Conservation (phyloP, 2,888 invertebrate genomes). For the Meandrusa payeni region DNA sequence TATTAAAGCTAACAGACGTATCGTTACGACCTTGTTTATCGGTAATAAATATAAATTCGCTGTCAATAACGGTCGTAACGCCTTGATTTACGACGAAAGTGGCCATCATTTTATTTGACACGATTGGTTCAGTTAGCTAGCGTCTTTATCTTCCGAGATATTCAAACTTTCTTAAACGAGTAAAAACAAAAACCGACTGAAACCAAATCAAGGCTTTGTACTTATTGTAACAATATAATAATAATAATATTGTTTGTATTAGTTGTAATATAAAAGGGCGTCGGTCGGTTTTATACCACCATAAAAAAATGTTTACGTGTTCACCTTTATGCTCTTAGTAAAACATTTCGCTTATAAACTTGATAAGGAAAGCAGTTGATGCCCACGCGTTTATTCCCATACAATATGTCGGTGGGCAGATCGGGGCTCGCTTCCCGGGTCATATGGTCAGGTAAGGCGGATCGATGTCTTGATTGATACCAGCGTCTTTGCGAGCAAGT, state of each 20-base stretch:
- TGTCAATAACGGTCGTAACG: constrained; percentile 1
- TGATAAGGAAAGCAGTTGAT: constrained; percentile 19
- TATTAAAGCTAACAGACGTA: constrained; percentile 9
- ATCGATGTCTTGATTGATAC: constrained; percentile 26
- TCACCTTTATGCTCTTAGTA: too few species aligned
- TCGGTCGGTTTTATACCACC: too few species aligned
- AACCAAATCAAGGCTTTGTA: too few species aligned
- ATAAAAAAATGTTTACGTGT: too few species aligned
- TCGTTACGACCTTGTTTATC: constrained; percentile 11
- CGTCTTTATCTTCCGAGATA: too few species aligned
- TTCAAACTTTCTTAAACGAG: too few species aligned
- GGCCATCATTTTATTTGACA: constrained; percentile 21
- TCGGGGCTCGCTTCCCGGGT: constrained; percentile 30
- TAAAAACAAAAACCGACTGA: too few species aligned
- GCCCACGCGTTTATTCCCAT: constrained; percentile 29
- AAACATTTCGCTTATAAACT: too few species aligned
- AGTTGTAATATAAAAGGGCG: too few species aligned
- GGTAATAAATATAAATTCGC: constrained; percentile 15
- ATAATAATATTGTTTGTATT: too few species aligned
- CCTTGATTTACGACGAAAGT: constrained; percentile 16
- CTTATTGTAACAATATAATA: too few species aligned
- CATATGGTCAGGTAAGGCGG: constrained; percentile 34
- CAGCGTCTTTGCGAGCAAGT: neutral
- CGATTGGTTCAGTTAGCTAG: too few species aligned
- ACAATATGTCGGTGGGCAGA: constrained; percentile 29